These are phyloP conservation scores for Fopius arisanus DNA, from an alignment of 1,140 invertebrate genomes.

Conservation along the genomic window DNA sequence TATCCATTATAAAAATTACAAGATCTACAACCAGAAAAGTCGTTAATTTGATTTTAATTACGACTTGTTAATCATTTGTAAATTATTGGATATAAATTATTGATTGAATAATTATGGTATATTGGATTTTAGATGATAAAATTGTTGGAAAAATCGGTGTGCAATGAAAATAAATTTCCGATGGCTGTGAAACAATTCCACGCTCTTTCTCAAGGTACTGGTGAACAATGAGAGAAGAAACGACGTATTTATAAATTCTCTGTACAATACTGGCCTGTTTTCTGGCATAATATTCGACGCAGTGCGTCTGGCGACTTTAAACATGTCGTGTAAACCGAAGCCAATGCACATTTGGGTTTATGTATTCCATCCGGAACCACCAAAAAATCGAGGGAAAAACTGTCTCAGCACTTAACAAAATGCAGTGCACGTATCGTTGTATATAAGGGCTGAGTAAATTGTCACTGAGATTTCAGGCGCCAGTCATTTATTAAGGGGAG, in stretches of 20 bases:
- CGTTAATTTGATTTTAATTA: too few relatives aligned
- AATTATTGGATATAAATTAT: too few relatives aligned
- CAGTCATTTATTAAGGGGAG: too few relatives aligned
- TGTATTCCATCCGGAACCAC: neutral
- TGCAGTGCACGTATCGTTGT: too few relatives aligned
- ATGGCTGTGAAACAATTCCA: neutral
- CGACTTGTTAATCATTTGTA: too few relatives aligned
- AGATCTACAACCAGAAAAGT: too few relatives aligned
- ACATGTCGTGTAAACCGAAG: neutral
- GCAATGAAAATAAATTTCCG: neutral
- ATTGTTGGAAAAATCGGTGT: too few relatives aligned
- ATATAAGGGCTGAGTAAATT: neutral
- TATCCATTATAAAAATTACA: too few relatives aligned
- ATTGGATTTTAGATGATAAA: too few relatives aligned
- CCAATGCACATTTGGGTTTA: neutral
- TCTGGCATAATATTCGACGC: conserved; percentile 2
- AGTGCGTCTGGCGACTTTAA: neutral
- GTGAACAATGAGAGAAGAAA: neutral
- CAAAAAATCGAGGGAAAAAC: conserved; percentile 6
- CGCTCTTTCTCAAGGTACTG: neutral
- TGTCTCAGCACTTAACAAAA: conserved; percentile 25
- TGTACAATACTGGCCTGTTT: neutral
- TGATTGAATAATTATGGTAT: too few relatives aligned
- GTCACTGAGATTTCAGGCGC: too few relatives aligned
- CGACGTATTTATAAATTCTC: neutral